These are phyloP conservation scores for Diplodus sargus DNA, from an alignment of 2,797 vertebrate genomes.

Conservation along the genomic window DNA sequence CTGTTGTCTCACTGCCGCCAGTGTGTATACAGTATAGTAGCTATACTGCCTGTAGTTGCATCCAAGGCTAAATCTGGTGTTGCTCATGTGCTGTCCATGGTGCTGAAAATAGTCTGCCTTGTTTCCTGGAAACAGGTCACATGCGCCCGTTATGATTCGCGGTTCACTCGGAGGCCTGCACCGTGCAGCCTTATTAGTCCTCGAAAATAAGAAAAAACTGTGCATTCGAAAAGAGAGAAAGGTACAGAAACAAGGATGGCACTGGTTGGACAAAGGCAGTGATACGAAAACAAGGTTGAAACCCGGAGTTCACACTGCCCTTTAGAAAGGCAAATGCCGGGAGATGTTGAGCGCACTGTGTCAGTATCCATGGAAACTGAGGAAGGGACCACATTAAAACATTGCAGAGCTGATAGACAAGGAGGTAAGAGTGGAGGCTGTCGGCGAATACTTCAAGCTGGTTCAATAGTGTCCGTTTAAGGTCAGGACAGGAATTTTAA, in stretches of 20 bases:
- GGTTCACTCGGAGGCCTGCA: conserved; percentile 47
- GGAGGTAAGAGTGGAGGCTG: conserved; percentile 52
- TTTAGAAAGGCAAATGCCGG: conserved; percentile 85
- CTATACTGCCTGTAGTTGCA: conserved; percentile 24
- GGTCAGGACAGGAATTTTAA: conserved; percentile 52
- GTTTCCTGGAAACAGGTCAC: conserved; percentile 74
- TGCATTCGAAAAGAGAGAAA: conserved; percentile 30
- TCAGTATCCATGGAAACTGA: conserved; percentile 86
- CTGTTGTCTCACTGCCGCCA: too few relatives aligned
- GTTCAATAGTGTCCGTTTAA: conserved; percentile 62
- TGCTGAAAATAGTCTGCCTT: conserved; percentile 75
- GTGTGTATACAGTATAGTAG: neutral
- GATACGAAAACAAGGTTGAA: conserved; percentile 70
- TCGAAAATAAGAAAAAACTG: conserved; percentile 17
- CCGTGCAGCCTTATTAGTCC: conserved; percentile 48
- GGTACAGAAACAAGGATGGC: conserved; percentile 18
- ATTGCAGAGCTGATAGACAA: conserved; percentile 75
- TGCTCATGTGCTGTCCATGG: conserved; percentile 66
- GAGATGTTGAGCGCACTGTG: conserved; percentile 83
- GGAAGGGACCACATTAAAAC: conserved; percentile 78
- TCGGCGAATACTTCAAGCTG: conserved; percentile 42
- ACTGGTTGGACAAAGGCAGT: conserved; percentile 22
- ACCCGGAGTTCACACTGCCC: conserved; percentile 80
- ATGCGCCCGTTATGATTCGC: conserved; percentile 57
- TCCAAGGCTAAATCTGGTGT: conserved; percentile 46